Base-by-base conservation (phyloP, 2,888 invertebrate species). In the Diarsia dahlii region DNA sequence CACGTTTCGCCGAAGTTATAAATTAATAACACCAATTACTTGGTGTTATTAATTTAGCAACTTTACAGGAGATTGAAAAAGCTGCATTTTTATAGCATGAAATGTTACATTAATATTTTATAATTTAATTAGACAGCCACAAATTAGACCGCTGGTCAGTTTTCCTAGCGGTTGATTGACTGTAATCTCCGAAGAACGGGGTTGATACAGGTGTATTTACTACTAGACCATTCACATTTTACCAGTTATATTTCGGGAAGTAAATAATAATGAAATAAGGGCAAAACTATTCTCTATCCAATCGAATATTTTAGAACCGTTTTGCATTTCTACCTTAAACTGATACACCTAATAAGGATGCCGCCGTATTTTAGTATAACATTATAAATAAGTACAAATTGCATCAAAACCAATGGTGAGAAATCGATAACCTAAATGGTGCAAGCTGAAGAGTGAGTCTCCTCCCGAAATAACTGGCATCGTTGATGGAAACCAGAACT, bases 401-500 rank as follows among this genome's bases (percentile, higher is more conserved):
- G 81, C 76, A 71, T 71, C 63, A 52, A 72, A 68, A 69, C 18
- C 50, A 3, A 50, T 70, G 71, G 65, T 52, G 56, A 50, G 48
- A 71, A 71, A 62, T 71, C 54, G 39, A 54, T 78, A 68, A 71
- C 78, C 70, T 48, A 69, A 62, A 74, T 71, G 50, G 66, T 67
- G n/a, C 64, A 71, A 82, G 46, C 67, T 52, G 71, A 63, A 60
- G 45, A 52, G 34, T 68, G 50, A 67, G 28, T 75, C 18, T 56
- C 46, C 8, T 34, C 75, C 58, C 45, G 13, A 76, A 83, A 84
- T 80, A 82, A 50, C 81, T 64, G 46, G 68, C 71, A 52, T 52
- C 46, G 18, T 50, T 80, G 85, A 86, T 78, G 64, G 15, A 71
- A 84, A 63, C 64, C 85, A 86, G 85, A 86, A 10, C 76, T 50